Evolutionary conservation across 2,113 vertebrate species (phyloP).

Genomic region (Pluvialis apricaria): DNA sequence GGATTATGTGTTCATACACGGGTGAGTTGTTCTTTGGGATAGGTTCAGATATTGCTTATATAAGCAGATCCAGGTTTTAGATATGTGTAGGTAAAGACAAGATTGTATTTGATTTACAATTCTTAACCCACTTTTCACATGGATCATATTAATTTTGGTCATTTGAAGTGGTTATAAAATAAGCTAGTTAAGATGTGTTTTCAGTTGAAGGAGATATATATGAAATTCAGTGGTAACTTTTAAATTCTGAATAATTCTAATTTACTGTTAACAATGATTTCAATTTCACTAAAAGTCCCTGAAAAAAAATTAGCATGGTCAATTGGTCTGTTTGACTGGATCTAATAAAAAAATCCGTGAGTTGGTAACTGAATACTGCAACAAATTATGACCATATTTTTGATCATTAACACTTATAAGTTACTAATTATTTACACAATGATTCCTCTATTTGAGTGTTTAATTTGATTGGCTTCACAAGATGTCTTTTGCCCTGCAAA

Average conservation of each 20-base stretch:
- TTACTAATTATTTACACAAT: background rate
- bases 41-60: background rate
- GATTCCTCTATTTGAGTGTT: background rate
- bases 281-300: background rate
- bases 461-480: background rate
- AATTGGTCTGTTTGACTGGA: background rate
- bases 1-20: background rate
- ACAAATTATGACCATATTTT: background rate
- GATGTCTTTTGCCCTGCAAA: background rate
- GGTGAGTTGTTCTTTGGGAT: background rate
- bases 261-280: background rate
- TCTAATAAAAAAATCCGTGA: background rate
- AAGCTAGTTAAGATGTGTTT: background rate
- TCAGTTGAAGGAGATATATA: background rate
- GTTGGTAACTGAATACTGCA: background rate
- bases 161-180: background rate
- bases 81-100: background rate
- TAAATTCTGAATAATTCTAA: background rate
- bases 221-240: background rate
- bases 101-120: fast-evolving
- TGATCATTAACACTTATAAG: background rate
- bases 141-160: background rate
- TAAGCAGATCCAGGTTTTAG: background rate
- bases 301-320: background rate
- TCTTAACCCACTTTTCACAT: background rate